Conservation (phyloP, 2,888 invertebrate genomes). For the Caenorhabditis japonica region DNA sequence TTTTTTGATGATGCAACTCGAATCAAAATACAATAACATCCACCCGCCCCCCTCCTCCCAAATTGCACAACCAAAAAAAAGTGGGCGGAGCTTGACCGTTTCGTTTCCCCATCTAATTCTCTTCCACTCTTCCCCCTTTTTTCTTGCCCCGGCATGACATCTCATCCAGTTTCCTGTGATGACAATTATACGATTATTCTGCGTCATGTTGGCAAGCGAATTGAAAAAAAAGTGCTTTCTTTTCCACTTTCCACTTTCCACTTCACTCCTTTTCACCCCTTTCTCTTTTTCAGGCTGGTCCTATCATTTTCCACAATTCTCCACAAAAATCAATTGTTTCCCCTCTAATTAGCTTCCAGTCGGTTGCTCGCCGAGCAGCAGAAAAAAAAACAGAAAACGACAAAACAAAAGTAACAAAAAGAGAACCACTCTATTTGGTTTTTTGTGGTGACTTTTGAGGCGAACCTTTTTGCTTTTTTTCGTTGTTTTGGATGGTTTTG, state of each 20-base stretch:
- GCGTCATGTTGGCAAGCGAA: conserved; percentile 43
- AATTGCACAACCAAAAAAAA: too few species aligned
- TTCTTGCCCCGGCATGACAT: conserved; percentile 1
- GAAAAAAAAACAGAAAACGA: neutral
- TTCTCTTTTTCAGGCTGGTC: too few species aligned
- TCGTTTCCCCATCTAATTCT: too few species aligned
- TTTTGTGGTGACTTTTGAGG: neutral
- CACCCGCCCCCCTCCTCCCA: conserved; percentile 9
- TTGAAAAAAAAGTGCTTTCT: too few species aligned
- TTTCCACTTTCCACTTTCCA: too few species aligned
- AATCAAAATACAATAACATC: too few species aligned
- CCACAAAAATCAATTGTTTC: too few species aligned
- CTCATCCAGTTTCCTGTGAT: conserved; percentile 43
- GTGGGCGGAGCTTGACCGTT: conserved; percentile 33
- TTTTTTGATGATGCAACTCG: too few species aligned
- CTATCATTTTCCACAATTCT: too few species aligned
- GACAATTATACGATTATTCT: conserved; percentile 52
- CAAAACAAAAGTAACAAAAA: conserved; percentile 4
- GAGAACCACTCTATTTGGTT: conserved; percentile 12
- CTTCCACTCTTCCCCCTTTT: neutral
- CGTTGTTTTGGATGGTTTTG: neutral
- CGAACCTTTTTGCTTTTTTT: neutral
- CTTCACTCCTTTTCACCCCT: too few species aligned
- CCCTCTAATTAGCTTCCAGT: conserved; percentile 49
- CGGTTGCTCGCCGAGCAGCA: conserved; percentile 36